Percentiles rank a stretch among this genome's conserved stretches.
phyloP scores from a whole-genome alignment of 1,140 invertebrate genomes.

The Alviniconcha marisindica region DNA sequence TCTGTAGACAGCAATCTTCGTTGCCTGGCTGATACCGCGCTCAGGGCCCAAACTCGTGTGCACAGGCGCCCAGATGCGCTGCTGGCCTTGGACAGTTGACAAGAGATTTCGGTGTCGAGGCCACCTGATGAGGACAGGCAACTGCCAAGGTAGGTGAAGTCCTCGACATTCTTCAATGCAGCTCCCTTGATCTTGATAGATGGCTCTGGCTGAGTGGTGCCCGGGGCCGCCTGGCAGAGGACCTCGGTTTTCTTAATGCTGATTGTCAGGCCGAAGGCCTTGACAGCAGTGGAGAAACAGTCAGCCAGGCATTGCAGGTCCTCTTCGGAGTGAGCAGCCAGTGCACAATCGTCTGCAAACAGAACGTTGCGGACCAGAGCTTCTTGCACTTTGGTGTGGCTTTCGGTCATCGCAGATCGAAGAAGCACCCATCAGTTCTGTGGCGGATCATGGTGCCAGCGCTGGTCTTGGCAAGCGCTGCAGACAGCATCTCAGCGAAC shows the following conservation, averaged over 20 bases:
- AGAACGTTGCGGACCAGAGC: too few relatives aligned
- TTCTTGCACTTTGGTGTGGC: too few relatives aligned
- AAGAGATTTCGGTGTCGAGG: conserved; percentile 34
- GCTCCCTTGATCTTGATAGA: conserved; percentile 35
- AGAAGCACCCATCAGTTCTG: background rate
- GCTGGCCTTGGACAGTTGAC: conserved; percentile 45
- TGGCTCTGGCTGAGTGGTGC: conserved; percentile 21
- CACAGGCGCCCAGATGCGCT: conserved; percentile 21
- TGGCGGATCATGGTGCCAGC: background rate
- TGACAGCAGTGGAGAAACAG: conserved; percentile 42
- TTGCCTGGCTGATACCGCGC: conserved; percentile 7
- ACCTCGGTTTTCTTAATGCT: conserved; percentile 51
- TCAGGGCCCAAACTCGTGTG: background rate
- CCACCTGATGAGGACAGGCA: conserved; percentile 32
- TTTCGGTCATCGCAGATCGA: background rate
- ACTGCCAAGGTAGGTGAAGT: conserved; percentile 42
- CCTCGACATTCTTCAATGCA: conserved; percentile 19
- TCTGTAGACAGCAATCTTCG: too few relatives aligned
- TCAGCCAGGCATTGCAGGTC: conserved; percentile 50
- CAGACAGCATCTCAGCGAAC: conserved; percentile 38
- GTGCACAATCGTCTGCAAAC: conserved; percentile 48
- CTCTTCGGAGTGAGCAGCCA: conserved; percentile 38
- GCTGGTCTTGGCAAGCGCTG: background rate
- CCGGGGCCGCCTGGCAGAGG: conserved; percentile 28
- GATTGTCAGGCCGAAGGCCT: conserved; percentile 52